phyloP scores from a whole-genome alignment of 2,888 invertebrate species.

The Adelphocoris suturalis region DNA sequence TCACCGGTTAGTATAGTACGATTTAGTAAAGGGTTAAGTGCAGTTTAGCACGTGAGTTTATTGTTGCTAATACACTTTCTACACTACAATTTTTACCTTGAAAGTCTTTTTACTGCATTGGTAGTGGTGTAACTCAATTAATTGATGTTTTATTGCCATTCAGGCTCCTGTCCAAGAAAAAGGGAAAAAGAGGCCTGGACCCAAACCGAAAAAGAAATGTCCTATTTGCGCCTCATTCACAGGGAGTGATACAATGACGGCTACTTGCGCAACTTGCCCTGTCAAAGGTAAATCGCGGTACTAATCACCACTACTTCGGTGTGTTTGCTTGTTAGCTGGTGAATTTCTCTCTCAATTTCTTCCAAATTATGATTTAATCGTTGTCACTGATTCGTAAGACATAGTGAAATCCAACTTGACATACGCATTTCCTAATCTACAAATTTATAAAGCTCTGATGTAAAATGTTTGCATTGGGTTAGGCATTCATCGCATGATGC shows the following conservation, averaged over 20 bases:
- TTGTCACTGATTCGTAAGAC: too few species aligned
- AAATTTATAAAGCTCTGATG: too few species aligned
- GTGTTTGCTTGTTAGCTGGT: too few species aligned
- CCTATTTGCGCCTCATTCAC: not conserved
- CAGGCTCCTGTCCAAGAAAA: constrained; percentile 1
- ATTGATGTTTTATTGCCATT: not conserved
- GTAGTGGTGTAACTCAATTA: not conserved
- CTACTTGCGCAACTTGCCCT: not conserved
- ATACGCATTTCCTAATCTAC: too few species aligned
- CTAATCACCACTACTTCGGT: too few species aligned
- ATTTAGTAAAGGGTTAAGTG: not conserved
- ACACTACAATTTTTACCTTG: not conserved
- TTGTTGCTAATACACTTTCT: not conserved
- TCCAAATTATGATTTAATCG: too few species aligned
- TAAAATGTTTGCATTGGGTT: too few species aligned
- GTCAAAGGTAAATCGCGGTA: not conserved
- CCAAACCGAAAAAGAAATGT: constrained; percentile 35
- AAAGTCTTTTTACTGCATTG: not conserved
- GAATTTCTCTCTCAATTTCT: too few species aligned
- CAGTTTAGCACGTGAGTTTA: not conserved
- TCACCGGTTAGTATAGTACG: constrained; percentile 20
- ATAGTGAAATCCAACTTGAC: too few species aligned
- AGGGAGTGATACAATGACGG: not conserved
- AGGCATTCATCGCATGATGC: too few species aligned
- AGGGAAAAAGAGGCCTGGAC: not conserved